phyloP scores from a whole-genome alignment of 2,113 vertebrate genomes.

The Phalacrocorax aristotelis region DNA sequence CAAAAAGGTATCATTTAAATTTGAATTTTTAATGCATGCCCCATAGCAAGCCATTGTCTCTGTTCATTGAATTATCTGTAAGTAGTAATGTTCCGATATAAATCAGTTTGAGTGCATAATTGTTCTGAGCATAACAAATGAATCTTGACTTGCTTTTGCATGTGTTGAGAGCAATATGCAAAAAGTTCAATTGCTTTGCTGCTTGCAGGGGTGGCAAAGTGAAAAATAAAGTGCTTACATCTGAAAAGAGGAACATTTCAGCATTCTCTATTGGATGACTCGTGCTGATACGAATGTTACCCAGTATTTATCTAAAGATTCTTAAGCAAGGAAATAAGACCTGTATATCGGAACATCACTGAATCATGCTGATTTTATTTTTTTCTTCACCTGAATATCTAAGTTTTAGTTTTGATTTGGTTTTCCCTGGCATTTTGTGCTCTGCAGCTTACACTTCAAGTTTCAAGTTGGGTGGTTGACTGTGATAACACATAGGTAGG shows the following conservation, averaged over 20 bases:
- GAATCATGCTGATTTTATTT: constrained; percentile 45
- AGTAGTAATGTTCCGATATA: constrained; percentile 79
- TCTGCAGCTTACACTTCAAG: neutral
- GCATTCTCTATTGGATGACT: neutral
- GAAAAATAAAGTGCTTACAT: neutral
- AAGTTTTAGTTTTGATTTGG: constrained; percentile 39
- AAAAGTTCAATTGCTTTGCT: neutral
- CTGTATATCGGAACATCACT: constrained; percentile 75
- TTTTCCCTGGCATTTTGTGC: constrained; percentile 58
- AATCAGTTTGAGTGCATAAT: neutral
- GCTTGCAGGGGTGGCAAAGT: neutral
- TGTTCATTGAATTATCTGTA: constrained; percentile 52
- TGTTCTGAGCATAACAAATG: neutral
- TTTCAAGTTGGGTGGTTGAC: neutral
- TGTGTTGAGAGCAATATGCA: neutral
- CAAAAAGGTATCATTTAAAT: constrained; percentile 93
- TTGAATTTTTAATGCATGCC: constrained; percentile 84
- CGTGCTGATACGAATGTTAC: neutral
- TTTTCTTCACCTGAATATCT: constrained; percentile 14
- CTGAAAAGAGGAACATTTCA: neutral
- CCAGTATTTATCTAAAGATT: neutral
- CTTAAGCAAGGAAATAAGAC: neutral
- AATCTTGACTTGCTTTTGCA: constrained; percentile 6
- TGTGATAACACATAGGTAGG: neutral
- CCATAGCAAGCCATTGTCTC: constrained; percentile 69